phyloP scores from a whole-genome alignment of 2,113 vertebrate genomes.

The Coptodon rendalli region DNA sequence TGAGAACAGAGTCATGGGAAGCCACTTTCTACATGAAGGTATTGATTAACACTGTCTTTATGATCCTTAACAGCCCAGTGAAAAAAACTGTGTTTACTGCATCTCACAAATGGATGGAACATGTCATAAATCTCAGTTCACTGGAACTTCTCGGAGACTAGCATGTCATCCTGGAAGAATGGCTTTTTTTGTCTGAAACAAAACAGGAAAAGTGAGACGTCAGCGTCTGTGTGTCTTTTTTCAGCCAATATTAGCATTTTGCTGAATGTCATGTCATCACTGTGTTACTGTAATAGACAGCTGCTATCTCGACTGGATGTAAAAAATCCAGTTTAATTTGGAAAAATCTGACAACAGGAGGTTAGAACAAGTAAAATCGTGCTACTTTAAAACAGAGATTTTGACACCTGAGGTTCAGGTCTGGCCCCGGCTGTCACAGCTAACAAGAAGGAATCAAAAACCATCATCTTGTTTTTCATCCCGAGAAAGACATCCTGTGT shows the following conservation, averaged over 20 bases:
- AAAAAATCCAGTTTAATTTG: neutral
- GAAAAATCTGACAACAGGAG: neutral
- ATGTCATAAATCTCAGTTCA: neutral
- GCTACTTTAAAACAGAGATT: neutral
- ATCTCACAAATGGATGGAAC: neutral
- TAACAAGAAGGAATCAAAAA: neutral
- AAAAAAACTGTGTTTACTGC: neutral
- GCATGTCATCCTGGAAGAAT: neutral
- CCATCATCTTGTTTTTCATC: neutral
- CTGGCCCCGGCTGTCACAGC: neutral
- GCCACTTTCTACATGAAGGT: neutral
- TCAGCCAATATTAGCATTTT: neutral
- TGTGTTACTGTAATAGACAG: neutral
- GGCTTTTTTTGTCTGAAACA: neutral
- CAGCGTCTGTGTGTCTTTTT: neutral
- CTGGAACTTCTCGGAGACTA: neutral
- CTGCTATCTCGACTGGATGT: neutral
- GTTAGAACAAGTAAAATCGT: neutral
- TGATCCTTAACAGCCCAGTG: neutral
- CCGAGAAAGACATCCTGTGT: neutral
- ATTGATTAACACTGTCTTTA: constrained; percentile 1
- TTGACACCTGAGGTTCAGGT: neutral
- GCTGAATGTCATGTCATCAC: neutral
- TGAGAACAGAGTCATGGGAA: neutral
- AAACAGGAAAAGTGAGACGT: neutral